These are phyloP conservation scores for Pararge aegeria DNA, from an alignment of 1,140 invertebrate genomes.

Conservation along the genomic window DNA sequence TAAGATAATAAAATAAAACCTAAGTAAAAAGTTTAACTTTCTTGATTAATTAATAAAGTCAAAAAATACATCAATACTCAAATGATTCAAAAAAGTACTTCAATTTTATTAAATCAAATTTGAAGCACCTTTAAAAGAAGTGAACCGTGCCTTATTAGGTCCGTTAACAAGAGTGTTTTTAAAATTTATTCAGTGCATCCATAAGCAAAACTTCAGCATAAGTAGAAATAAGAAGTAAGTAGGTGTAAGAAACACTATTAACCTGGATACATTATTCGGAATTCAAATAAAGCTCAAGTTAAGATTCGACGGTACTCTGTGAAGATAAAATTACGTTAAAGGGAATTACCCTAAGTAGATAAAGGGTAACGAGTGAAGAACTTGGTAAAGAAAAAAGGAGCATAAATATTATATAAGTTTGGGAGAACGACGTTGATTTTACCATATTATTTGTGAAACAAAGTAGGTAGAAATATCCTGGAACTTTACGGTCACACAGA, in stretches of 20 bases:
- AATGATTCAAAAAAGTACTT: no score
- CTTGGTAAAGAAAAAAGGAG: background rate
- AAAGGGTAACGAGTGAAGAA: background rate
- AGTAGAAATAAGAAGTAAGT: background rate
- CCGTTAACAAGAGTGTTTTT: no score
- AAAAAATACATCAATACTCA: no score
- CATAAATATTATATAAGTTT: background rate
- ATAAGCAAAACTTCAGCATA: background rate
- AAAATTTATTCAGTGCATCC: background rate
- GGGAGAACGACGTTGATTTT: background rate
- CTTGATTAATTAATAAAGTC: no score
- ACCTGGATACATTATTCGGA: background rate
- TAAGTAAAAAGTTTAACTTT: no score
- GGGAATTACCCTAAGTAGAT: no score
- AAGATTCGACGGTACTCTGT: background rate
- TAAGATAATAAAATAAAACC: no score
- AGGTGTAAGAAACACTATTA: background rate
- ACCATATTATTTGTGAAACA: background rate
- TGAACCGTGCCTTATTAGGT: no score
- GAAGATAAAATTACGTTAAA: no score
- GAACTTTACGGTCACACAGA: background rate
- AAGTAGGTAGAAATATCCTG: background rate
- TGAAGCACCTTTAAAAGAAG: no score
- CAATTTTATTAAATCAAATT: no score
- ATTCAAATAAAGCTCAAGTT: background rate